Evolutionary conservation across 2,113 vertebrate genomes (phyloP), one percentile per base, ranked within the genome.

Genomic region (Xiphorhynchus elegans): DNA sequence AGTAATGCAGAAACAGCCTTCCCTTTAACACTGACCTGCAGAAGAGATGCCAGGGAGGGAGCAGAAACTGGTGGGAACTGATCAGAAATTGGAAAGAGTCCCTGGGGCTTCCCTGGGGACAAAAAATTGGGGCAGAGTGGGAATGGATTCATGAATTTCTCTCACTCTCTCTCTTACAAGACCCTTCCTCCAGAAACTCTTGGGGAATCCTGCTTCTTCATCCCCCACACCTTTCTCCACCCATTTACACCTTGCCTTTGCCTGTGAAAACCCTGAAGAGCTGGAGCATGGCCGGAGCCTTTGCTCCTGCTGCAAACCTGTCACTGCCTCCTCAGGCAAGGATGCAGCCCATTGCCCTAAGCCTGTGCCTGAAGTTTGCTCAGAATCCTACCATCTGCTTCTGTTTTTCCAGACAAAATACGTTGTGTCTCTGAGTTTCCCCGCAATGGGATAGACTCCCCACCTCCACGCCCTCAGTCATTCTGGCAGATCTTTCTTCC

Each of bases 401-500:
- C 84, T 94, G 83, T 77, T 96, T 95, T 92, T 95, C 75, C 62
- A 68, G 56, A 87, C 29, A 95, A 90, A 91, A 95, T 33, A 70
- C 0, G 0, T 60, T 63, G 18, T 15, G 5, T 70, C 90, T 63
- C 68, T 56, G 56, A 42, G 91, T 52, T 92, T 52, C 89, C 42
- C 52, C 23, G 10, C 52, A 70, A 67, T 10, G 55, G n/a, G 50
- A 84, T 6, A 67, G 56, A 31, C 70, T 84, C 39, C 70, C 69
- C 14, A 50, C 17, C 47, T 46, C 44, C 64, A 15, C 10, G 31
- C 70, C 68, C 21, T 31, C 0, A 3, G 88, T 90, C 60, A 80
- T 89, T 95, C 83, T 97, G 95, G 94, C 95, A 95, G 68, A 46
- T 89, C 56, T 74, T 90, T 86, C 50, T 52, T 90, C 73, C 80